phyloP scores from a whole-genome alignment of 2,888 invertebrate species.

The Halocaridina rubra region DNA sequence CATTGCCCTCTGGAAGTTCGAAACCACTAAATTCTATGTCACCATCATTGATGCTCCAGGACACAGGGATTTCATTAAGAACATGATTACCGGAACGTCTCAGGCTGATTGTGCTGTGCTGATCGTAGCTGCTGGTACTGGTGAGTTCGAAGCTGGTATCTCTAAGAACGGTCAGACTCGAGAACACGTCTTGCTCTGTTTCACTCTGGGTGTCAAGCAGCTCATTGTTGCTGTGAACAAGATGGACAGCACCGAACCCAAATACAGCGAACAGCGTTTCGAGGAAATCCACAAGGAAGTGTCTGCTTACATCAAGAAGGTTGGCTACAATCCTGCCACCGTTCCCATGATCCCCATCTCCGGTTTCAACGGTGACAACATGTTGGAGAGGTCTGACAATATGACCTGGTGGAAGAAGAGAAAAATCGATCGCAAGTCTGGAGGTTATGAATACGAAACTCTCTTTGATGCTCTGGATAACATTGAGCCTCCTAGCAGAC shows the following conservation, averaged over 20 bases:
- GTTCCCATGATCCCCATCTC: conserved; percentile 99
- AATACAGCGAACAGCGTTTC: conserved; percentile 94
- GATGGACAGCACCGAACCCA: conserved; percentile 99
- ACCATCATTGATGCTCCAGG: conserved; percentile 99
- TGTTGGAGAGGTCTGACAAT: conserved; percentile 94
- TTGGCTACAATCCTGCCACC: conserved; percentile 97
- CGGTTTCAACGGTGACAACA: conserved; percentile 99
- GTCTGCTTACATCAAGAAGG: conserved; percentile 97
- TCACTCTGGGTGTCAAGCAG: conserved; percentile 98
- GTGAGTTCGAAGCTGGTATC: conserved; percentile 99
- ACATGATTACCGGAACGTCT: conserved; percentile 98
- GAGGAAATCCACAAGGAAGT: conserved; percentile 99
- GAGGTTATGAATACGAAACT: conserved; percentile 72
- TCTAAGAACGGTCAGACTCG: conserved; percentile 99
- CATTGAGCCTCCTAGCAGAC: conserved; percentile 93
- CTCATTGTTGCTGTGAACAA: conserved; percentile 99
- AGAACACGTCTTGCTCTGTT: conserved; percentile 97
- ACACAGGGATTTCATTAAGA: conserved; percentile 99
- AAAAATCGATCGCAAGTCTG: conserved; percentile 93
- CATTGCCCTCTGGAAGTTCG: conserved; percentile 98
- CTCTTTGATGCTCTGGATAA: conserved; percentile 97
- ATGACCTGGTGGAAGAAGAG: conserved; percentile 98
- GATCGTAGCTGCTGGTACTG: conserved; percentile 98
- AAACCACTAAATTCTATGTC: conserved; percentile 93
- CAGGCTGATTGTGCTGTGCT: conserved; percentile 97